A percentile compares a stretch with the other conserved stretches of the same genome.
phyloP scores from a whole-genome alignment of 2,888 invertebrate species.

The Latrodectus elegans region DNA sequence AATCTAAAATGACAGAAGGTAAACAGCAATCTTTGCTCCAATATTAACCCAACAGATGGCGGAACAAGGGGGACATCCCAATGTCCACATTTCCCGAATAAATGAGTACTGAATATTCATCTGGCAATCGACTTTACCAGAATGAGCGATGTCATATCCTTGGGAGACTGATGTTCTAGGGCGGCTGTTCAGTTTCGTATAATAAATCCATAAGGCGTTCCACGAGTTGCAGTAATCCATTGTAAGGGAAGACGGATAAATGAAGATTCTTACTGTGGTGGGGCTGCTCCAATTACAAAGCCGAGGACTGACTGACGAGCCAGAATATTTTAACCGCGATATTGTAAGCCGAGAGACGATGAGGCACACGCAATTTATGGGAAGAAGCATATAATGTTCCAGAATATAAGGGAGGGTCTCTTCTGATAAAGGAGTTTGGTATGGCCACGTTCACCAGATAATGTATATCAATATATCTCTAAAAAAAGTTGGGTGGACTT shows the following conservation, averaged over 20 bases:
- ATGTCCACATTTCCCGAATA: conserved; percentile 12
- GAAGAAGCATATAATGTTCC: too few relatives aligned
- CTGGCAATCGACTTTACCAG: conserved; percentile 3
- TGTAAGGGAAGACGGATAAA: conserved; percentile 43
- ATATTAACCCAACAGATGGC: conserved; percentile 3
- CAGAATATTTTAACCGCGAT: conserved; percentile 14
- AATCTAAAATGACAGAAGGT: neutral
- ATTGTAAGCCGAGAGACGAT: neutral
- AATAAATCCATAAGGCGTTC: conserved; percentile 54
- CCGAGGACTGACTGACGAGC: neutral
- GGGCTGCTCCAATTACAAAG: conserved; percentile 41
- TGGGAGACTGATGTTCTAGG: conserved; percentile 12
- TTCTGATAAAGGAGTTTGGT: too few relatives aligned
- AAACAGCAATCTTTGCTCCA: conserved; percentile 13
- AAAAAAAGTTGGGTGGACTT: too few relatives aligned
- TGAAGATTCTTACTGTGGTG: conserved; percentile 8
- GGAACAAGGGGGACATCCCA: conserved; percentile 7
- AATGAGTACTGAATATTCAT: conserved; percentile 41
- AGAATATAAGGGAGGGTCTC: too few relatives aligned
- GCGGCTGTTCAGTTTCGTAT: conserved; percentile 8
- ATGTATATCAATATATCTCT: too few relatives aligned
- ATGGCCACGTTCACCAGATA: too few relatives aligned
- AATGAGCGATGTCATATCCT: conserved; percentile 19
- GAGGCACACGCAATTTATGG: conserved; percentile 21
- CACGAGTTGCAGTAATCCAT: neutral